These are phyloP conservation scores for Apeira syringaria DNA, from an alignment of 2,888 invertebrate species.

Conservation along the genomic window DNA sequence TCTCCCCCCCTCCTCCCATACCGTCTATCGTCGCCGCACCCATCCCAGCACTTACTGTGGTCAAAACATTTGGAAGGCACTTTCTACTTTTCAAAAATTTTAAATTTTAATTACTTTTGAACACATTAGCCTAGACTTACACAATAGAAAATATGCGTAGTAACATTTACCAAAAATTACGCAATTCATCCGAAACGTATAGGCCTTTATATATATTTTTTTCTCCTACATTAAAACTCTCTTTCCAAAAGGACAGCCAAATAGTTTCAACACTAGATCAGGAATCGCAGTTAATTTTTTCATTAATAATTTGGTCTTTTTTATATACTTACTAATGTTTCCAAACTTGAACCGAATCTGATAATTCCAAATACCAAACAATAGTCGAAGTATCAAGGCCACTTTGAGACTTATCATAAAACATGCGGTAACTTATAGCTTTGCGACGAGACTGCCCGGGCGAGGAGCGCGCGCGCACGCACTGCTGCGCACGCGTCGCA, in stretches of 20 bases:
- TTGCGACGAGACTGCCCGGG: conserved; percentile 65
- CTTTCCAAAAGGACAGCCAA: conserved; percentile 82
- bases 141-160: conserved; percentile 84
- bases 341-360: conserved; percentile 78
- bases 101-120: conserved; percentile 85
- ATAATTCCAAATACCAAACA: conserved; percentile 76
- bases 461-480: conserved; percentile 6
- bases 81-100: conserved; percentile 88
- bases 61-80: conserved; percentile 90
- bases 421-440: conserved; percentile 60
- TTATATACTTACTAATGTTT: conserved; percentile 66
- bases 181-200: conserved; percentile 80
- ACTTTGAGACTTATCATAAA: conserved; percentile 79
- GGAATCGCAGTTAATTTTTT: conserved; percentile 70
- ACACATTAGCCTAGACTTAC: conserved; percentile 89
- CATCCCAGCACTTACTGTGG: conserved; percentile 84
- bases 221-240: conserved; percentile 69
- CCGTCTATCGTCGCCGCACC: conserved; percentile 76
- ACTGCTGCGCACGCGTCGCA: conserved; percentile 13
- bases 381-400: conserved; percentile 81
- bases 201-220: conserved; percentile 75
- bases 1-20: conserved; percentile 29
- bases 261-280: conserved; percentile 77
- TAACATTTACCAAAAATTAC: conserved; percentile 82
- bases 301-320: conserved; percentile 78